phyloP scores from a whole-genome alignment of 2,113 vertebrate genomes.

The Cervus canadensis region DNA sequence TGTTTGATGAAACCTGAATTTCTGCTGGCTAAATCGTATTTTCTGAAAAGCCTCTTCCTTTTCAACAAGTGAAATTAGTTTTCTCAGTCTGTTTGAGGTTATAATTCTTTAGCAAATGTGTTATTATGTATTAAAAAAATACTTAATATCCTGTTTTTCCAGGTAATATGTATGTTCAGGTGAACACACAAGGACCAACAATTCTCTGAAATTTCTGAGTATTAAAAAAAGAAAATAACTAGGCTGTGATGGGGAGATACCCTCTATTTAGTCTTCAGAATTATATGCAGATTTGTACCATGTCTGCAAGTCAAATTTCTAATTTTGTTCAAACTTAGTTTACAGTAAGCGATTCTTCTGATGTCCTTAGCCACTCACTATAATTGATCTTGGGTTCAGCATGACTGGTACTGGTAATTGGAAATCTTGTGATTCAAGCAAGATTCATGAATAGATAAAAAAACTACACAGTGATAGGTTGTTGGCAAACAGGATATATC shows the following conservation, averaged over 20 bases:
- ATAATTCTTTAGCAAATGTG: background rate
- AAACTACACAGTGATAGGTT: background rate
- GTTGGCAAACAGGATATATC: background rate
- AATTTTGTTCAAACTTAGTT: background rate
- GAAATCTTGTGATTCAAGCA: background rate
- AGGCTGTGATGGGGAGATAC: background rate
- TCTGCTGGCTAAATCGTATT: background rate
- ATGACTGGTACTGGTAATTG: background rate
- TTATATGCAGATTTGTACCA: background rate
- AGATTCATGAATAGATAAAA: background rate
- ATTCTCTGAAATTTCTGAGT: conserved; percentile 22
- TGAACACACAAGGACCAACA: background rate
- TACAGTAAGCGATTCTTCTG: background rate
- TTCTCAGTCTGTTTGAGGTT: background rate
- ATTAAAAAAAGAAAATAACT: background rate
- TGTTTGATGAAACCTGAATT: conserved; percentile 38
- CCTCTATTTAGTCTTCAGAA: background rate
- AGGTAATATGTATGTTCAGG: background rate
- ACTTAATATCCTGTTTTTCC: background rate
- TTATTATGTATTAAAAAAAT: background rate
- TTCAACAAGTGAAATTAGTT: conserved; percentile 10
- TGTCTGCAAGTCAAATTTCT: background rate
- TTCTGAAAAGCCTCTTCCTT: background rate
- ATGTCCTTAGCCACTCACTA: background rate
- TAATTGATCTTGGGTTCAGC: background rate